Conservation (phyloP, 2,888 invertebrate genomes). For the Latheticus oryzae region DNA sequence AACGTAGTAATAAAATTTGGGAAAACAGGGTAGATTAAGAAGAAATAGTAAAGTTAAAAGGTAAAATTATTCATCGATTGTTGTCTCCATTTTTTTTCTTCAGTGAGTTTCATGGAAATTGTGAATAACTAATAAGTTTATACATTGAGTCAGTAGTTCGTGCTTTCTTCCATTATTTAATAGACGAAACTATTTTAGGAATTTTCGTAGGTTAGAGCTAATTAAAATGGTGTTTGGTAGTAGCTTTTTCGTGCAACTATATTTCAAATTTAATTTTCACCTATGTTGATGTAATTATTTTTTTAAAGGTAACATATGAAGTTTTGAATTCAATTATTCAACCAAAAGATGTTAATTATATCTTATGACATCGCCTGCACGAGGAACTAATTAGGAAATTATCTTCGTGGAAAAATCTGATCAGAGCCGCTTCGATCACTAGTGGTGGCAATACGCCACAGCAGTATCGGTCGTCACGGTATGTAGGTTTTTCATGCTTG, state of each 20-base stretch:
- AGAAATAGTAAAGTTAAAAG: slow-evolving; percentile 12
- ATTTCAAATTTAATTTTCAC: no score
- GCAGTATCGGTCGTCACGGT: slow-evolving; percentile 46
- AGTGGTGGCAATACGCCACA: slow-evolving; percentile 46
- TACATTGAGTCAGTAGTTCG: slow-evolving; percentile 15
- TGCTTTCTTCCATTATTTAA: slow-evolving; percentile 14
- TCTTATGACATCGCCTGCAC: slow-evolving; percentile 21
- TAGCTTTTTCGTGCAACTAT: slow-evolving; percentile 26
- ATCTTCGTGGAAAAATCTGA: slow-evolving; percentile 40
- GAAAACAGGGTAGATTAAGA: slow-evolving; percentile 29
- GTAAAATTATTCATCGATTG: slow-evolving; percentile 36
- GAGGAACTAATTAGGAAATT: slow-evolving; percentile 21
- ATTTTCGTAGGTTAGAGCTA: slow-evolving; percentile 27
- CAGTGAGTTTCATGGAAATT: slow-evolving; percentile 12
- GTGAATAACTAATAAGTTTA: no score
- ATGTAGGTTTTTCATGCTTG: slow-evolving; percentile 48
- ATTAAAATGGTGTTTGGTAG: slow-evolving; percentile 27
- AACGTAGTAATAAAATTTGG: slow-evolving; percentile 28
- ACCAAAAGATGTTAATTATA: no score
- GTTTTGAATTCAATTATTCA: no score
- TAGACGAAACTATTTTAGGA: slow-evolving; percentile 17
- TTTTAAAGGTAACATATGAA: no score
- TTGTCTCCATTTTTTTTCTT: slow-evolving; percentile 18
- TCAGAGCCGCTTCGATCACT: slow-evolving; percentile 36
- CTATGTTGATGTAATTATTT: no score